Percentiles rank a stretch among this genome's conserved stretches.
phyloP scores from a whole-genome alignment of 2,888 invertebrate species.

The Chelonus formosanus region DNA sequence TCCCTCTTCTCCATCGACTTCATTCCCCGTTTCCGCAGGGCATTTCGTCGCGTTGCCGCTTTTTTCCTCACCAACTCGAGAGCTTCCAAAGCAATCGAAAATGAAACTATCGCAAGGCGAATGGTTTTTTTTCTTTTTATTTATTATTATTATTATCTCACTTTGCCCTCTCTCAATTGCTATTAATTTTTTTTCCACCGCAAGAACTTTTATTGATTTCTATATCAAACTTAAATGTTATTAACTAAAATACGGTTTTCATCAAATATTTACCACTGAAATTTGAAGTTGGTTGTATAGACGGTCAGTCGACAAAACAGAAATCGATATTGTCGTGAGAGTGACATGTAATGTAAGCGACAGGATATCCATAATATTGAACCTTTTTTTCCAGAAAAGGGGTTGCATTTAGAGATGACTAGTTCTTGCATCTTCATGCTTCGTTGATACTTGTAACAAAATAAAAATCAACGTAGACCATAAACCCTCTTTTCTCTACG shows the following conservation, averaged over 20 bases:
- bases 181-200: constrained; percentile 32
- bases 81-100: constrained; percentile 36
- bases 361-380: not conserved
- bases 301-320: constrained; percentile 13
- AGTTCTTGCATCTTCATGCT: constrained; percentile 21
- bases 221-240: not conserved
- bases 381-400: not conserved
- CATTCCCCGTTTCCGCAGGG: constrained; percentile 35
- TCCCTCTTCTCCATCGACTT: constrained; percentile 38
- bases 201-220: constrained; percentile 24
- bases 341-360: not conserved
- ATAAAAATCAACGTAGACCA: not conserved
- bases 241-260: too few species aligned
- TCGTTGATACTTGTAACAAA: constrained; percentile 24
- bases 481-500: constrained; percentile 1
- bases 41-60: constrained; percentile 33
- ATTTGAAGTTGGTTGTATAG: too few species aligned
- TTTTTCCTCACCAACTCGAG: constrained; percentile 21
- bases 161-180: constrained; percentile 33
- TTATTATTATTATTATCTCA: constrained; percentile 31
- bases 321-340: constrained; percentile 28
- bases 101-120: constrained; percentile 35
- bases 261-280: too few species aligned
- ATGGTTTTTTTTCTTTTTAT: constrained; percentile 21
- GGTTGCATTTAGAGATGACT: constrained; percentile 5